phyloP scores from a whole-genome alignment of 2,113 vertebrate genomes.

The Glaucidium brasilianum region DNA sequence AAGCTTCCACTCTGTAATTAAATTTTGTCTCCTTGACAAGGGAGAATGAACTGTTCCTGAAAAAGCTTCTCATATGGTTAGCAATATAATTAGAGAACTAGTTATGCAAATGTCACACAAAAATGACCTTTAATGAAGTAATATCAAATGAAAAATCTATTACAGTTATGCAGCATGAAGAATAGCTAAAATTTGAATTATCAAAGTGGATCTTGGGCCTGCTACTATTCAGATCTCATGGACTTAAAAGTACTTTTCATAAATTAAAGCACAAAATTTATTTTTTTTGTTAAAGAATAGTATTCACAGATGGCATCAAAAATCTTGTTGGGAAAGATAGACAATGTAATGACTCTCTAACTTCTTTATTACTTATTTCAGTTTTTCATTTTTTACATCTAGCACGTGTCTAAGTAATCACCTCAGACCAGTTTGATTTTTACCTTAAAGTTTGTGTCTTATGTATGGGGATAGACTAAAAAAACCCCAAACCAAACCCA shows the following conservation, averaged over 20 bases:
- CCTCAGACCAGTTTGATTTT: neutral
- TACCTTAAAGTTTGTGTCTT: neutral
- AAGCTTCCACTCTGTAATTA: slow-evolving; percentile 35
- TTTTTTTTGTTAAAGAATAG: neutral
- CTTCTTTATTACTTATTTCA: neutral
- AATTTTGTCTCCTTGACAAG: slow-evolving; percentile 33
- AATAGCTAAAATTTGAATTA: neutral
- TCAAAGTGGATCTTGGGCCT: neutral
- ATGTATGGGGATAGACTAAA: neutral
- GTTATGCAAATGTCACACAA: slow-evolving; percentile 43
- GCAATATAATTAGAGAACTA: slow-evolving; percentile 34
- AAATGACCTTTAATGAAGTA: slow-evolving; percentile 34
- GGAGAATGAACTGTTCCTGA: slow-evolving; percentile 37
- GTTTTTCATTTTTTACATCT: neutral
- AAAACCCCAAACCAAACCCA: neutral
- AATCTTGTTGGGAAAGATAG: neutral
- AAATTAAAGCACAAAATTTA: neutral
- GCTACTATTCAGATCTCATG: neutral
- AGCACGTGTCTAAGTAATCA: neutral
- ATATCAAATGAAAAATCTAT: neutral
- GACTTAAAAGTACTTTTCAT: neutral
- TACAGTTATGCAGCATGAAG: neutral
- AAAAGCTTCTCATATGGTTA: slow-evolving; percentile 37
- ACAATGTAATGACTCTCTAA: neutral
- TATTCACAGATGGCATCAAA: neutral